Conservation (phyloP, 2,888 invertebrate species). For the Harpalus rufipes region DNA sequence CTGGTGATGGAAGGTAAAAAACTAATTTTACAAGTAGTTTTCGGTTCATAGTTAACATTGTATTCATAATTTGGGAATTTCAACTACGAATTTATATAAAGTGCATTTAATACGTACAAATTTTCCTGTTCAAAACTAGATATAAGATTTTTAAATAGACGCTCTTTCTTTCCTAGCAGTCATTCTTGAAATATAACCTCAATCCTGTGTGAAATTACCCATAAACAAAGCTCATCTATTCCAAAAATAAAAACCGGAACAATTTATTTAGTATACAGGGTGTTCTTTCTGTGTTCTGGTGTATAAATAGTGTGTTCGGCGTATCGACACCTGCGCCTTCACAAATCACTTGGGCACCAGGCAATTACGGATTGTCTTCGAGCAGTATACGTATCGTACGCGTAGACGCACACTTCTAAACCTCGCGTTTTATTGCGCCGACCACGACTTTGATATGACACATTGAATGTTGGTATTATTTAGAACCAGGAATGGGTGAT, state of each 20-base stretch:
- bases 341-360: constrained; percentile 44
- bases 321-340: constrained; percentile 59
- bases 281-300: neutral
- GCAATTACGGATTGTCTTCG: constrained; percentile 59
- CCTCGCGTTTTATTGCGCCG: constrained; percentile 27
- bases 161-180: neutral
- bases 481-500: constrained; percentile 21
- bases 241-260: constrained; percentile 45
- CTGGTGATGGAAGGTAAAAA: too few species aligned
- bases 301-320: constrained; percentile 36
- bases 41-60: too few species aligned
- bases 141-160: neutral
- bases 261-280: constrained; percentile 20
- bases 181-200: constrained; percentile 8
- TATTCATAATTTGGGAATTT: too few species aligned
- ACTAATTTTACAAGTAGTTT: too few species aligned
- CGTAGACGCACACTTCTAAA: constrained; percentile 26
- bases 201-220: constrained; percentile 35
- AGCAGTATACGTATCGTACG: constrained; percentile 1
- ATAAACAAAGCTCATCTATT: constrained; percentile 11
- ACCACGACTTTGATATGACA: constrained; percentile 50
- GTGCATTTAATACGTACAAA: too few species aligned
- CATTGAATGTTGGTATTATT: constrained; percentile 51
- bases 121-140: too few species aligned
- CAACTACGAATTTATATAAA: too few species aligned